These are phyloP conservation scores for Bellardia pandia DNA, from an alignment of 2,888 invertebrate species.

Conservation along the genomic window DNA sequence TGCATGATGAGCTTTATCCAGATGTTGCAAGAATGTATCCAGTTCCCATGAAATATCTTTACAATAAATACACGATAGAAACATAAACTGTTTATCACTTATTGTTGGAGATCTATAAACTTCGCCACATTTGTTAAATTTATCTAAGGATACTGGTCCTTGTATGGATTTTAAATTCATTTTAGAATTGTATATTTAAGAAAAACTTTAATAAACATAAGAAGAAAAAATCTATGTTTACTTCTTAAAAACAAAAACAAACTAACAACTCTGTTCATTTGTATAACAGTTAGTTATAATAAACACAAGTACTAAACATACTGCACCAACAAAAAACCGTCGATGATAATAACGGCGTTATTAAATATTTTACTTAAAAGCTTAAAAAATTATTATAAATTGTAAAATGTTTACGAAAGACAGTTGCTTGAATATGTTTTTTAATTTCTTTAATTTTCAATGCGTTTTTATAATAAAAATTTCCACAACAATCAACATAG, in stretches of 20 bases:
- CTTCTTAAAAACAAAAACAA: conserved; percentile 46
- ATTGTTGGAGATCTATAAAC: conserved; percentile 55
- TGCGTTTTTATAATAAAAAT: no score
- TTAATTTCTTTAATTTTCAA: no score
- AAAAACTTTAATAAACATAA: neutral
- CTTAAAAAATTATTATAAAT: no score
- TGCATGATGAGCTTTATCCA: conserved; percentile 6
- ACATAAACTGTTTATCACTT: conserved; percentile 49
- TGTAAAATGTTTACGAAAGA: no score
- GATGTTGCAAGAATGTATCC: conserved; percentile 49
- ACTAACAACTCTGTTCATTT: conserved; percentile 15
- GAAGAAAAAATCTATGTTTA: conserved; percentile 36
- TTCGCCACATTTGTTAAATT: conserved; percentile 62
- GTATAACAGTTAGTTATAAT: conserved; percentile 33
- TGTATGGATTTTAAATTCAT: conserved; percentile 27
- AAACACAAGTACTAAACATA: conserved; percentile 10
- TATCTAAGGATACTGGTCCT: conserved; percentile 15
- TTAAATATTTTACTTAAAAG: no score
- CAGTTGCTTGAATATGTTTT: no score
- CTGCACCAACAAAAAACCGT: neutral
- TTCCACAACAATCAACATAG: no score
- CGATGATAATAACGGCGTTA: neutral
- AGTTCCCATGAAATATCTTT: conserved; percentile 51
- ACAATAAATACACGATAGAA: conserved; percentile 62
- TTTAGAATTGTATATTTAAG: neutral